Evolutionary conservation across 1,140 invertebrate genomes (phyloP).

Genomic region (Macrotrachela quadricornifera): DNA sequence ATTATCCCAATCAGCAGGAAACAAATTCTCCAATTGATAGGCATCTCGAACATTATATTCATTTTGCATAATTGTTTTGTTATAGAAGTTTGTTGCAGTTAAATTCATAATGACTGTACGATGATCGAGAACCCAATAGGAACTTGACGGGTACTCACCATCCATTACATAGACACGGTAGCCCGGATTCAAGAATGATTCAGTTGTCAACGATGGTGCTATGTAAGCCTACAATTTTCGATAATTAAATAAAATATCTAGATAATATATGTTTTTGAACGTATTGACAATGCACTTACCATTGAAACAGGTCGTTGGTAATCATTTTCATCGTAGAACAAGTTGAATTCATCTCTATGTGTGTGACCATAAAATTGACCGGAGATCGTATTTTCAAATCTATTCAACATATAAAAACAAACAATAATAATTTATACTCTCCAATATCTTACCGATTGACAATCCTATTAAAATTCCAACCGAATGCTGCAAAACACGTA

Average conservation of each 20-base stretch:
- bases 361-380: conserved; percentile 36
- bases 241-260: conserved; percentile 49
- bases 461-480: conserved; percentile 32
- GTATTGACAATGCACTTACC: background rate
- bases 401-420: no score
- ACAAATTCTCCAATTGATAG: background rate
- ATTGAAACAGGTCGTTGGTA: conserved; percentile 11
- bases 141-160: background rate
- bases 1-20: conserved; percentile 4
- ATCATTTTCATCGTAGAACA: conserved; percentile 27
- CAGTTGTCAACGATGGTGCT: conserved; percentile 76
- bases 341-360: conserved; percentile 28
- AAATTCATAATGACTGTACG: conserved; percentile 2
- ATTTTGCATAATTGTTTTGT: background rate
- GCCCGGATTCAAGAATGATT: conserved; percentile 19
- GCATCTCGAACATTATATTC: conserved; percentile 7
- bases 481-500: conserved; percentile 39
- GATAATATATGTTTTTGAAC: no score
- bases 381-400: conserved; percentile 24
- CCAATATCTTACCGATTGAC: conserved; percentile 16
- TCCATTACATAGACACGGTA: conserved; percentile 6
- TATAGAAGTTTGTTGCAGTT: no score
- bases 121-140: conserved; percentile 5
- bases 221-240: conserved; percentile 43
- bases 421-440: no score